These are phyloP conservation scores for Bembecia ichneumoniformis DNA, from an alignment of 2,888 invertebrate species.

Conservation along the genomic window DNA sequence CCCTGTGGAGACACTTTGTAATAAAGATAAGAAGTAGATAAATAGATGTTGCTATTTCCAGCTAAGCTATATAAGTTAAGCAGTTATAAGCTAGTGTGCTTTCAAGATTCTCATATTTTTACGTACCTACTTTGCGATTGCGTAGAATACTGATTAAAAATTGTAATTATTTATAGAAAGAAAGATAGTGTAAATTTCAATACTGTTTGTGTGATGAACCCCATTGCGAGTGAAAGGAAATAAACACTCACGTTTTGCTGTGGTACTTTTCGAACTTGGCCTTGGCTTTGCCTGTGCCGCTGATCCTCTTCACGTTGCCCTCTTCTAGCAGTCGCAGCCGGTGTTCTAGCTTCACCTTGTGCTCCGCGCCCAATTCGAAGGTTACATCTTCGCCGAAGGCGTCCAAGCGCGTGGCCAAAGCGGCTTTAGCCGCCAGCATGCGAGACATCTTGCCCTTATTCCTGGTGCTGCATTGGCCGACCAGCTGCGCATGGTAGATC, in stretches of 20 bases:
- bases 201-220: too few species aligned
- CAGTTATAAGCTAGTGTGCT: too few species aligned
- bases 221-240: too few species aligned
- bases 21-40: too few species aligned
- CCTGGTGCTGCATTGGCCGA: constrained; percentile 90
- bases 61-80: too few species aligned
- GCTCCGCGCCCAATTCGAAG: constrained; percentile 89
- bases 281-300: constrained; percentile 90
- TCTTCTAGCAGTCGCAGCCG: constrained; percentile 86
- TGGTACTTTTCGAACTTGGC: constrained; percentile 96
- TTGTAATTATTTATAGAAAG: too few species aligned
- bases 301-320: constrained; percentile 84
- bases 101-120: too few species aligned
- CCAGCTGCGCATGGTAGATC: constrained; percentile 95
- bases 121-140: too few species aligned
- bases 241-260: constrained; percentile 76
- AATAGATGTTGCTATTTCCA: too few species aligned
- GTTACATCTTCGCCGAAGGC: constrained; percentile 93
- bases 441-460: constrained; percentile 96
- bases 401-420: constrained; percentile 93
- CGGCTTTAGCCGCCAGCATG: constrained; percentile 96
- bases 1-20: too few species aligned
- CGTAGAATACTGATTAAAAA: too few species aligned
- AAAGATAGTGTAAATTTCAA: too few species aligned
- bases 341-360: constrained; percentile 90